phyloP scores from a whole-genome alignment of 2,888 invertebrate genomes.

The Zele albiditarsus region DNA sequence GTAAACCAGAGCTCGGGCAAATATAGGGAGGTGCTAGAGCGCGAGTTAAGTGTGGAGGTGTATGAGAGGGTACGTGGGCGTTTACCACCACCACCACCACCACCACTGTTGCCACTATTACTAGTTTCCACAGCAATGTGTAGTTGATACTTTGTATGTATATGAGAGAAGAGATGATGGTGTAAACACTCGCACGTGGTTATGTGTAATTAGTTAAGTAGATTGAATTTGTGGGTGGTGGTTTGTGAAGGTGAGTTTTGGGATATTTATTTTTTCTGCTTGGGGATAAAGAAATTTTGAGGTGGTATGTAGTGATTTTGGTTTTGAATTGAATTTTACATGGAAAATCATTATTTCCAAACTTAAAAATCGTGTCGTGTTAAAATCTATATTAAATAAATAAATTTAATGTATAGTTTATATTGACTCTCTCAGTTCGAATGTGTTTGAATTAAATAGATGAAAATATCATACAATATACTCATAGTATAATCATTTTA shows the following conservation, averaged over 20 bases:
- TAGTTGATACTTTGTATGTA: conserved; percentile 30
- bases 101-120: no score
- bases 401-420: not conserved
- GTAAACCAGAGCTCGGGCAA: no score
- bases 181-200: conserved; percentile 58
- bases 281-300: no score
- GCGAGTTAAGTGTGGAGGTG: no score
- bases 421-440: not conserved
- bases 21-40: no score
- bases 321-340: no score
- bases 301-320: no score
- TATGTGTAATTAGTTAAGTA: conserved; percentile 56
- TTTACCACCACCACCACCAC: not conserved
- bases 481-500: not conserved
- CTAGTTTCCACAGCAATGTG: no score
- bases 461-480: not conserved
- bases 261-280: not conserved
- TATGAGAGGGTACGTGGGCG: not conserved
- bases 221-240: conserved; percentile 47
- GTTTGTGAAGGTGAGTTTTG: conserved; percentile 29
- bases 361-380: not conserved
- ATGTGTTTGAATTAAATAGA: not conserved
- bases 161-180: conserved; percentile 43
- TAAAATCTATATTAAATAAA: conserved; percentile 5
- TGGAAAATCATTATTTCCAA: no score